Conservation (phyloP, 2,888 invertebrate species). For the Lomographa bimaculata region DNA sequence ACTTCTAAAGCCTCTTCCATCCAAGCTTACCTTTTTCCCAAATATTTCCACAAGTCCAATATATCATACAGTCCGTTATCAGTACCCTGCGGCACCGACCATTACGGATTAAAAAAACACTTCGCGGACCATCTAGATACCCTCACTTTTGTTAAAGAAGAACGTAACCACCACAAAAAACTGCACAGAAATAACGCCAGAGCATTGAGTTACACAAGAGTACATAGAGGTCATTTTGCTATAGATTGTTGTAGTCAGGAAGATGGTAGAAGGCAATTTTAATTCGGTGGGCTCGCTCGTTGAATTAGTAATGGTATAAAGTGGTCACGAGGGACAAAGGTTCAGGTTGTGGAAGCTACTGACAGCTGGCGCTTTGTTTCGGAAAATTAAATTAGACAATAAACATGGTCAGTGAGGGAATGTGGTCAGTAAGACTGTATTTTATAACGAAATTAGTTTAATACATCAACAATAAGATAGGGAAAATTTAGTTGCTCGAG, state of each 20-base stretch:
- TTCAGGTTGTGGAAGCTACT: slow-evolving; percentile 32
- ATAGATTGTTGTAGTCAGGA: slow-evolving; percentile 10
- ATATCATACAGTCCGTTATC: slow-evolving; percentile 70
- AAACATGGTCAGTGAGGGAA: slow-evolving; percentile 24
- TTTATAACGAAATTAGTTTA: no score
- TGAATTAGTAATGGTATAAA: slow-evolving; percentile 73
- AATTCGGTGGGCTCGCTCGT: slow-evolving; percentile 62
- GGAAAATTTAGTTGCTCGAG: no score
- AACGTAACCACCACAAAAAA: slow-evolving; percentile 15
- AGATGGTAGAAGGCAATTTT: slow-evolving; percentile 49
- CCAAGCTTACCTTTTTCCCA: slow-evolving; percentile 33
- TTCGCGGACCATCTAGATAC: slow-evolving; percentile 67
- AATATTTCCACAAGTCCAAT: slow-evolving; percentile 50
- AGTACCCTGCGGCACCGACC: slow-evolving; percentile 46
- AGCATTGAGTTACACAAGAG: not conserved
- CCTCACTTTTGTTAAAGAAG: slow-evolving; percentile 19
- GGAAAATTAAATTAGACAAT: slow-evolving; percentile 45
- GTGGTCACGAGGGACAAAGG: slow-evolving; percentile 63
- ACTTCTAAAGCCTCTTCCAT: slow-evolving; percentile 37
- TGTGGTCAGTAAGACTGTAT: no score
- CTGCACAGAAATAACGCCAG: slow-evolving; percentile 19
- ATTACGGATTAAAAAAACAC: slow-evolving; percentile 78
- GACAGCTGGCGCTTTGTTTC: slow-evolving; percentile 40
- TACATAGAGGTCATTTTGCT: slow-evolving; percentile 28
- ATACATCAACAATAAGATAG: no score